Percentiles rank a stretch among this genome's conserved stretches.
These are phyloP conservation scores for Cercopithecus mona DNA, from an alignment of 2,113 vertebrate species.

Conservation along the genomic window DNA sequence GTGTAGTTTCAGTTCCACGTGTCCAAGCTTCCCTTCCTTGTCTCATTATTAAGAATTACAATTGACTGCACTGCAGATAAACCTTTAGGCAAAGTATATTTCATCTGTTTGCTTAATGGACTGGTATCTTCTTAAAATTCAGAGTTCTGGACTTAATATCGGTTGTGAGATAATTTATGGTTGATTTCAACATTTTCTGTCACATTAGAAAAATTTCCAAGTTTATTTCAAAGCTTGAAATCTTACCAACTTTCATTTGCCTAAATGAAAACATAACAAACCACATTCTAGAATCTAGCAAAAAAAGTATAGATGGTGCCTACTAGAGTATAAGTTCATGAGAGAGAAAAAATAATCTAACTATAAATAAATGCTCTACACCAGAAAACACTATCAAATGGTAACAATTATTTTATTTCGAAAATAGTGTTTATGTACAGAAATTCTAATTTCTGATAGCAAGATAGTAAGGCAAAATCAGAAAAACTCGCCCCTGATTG, in stretches of 20 bases:
- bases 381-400: background rate
- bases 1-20: constrained; percentile 37
- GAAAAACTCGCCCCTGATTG: background rate
- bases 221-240: constrained; percentile 1
- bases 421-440: background rate
- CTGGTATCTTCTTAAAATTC: constrained; percentile 65
- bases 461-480: background rate
- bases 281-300: background rate
- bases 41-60: constrained; percentile 72
- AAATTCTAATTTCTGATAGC: background rate
- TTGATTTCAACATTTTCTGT: constrained; percentile 26
- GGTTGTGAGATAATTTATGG: constrained; percentile 45
- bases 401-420: background rate
- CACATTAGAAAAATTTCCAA: background rate
- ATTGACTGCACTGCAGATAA: constrained; percentile 43
- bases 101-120: constrained; percentile 67
- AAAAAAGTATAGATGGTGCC: background rate
- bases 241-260: background rate
- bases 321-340: background rate
- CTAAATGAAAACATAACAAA: constrained; percentile 33
- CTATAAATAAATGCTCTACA: background rate
- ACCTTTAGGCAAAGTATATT: constrained; percentile 58
- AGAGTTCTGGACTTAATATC: constrained; percentile 46
- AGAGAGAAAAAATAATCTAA: background rate
- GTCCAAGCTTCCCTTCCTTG: constrained; percentile 20